Evolutionary conservation across 2,113 vertebrate species (phyloP), one percentile per base, ranked within the genome.

Genomic region (Pheucticus melanocephalus): DNA sequence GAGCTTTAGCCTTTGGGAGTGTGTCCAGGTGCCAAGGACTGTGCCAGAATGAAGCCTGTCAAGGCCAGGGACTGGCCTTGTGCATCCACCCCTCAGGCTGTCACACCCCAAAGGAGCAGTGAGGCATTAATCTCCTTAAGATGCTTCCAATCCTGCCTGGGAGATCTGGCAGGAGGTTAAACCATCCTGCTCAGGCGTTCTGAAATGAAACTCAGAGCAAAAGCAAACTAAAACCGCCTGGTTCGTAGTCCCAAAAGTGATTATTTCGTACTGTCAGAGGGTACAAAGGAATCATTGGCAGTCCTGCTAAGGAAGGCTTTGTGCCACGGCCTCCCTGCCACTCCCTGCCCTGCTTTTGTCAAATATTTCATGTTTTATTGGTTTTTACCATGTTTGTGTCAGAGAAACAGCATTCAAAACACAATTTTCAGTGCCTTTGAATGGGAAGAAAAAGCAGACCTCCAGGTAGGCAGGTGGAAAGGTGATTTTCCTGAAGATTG

Each of bases 371-470:
- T 12, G 20, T 19, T 79, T 66, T 66, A n/a, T 22, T 65, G 66
- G 18, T 83, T 73, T 35, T 72, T 40, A 4, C 15, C 2, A 15
- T 8, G 25, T 44, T 64, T 44, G 10, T 78, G 3, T 44, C 33
- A 1, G 70, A 70, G 47, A 45, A 90, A 12, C 1, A 37, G 22
- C 17, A 19, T 48, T 28, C 70, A 37, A 40, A 76, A 25, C 4
- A 5, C 2, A 15, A 8, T 15, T 73, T 65, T 42, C 1, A 0
- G 1, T 59, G 54, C 56, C 44, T 35, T 18, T 28, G 30, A 17
- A 13, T 11, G 5, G 4, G 40, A 59, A 63, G 35, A 50, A n/a
- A 14, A 19, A 10, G 28, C 37, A 37, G 12, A 3, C 33, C 27
- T 33, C 15, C 8, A 12, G 25, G 51, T 4, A 15, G 47, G 71